phyloP scores from a whole-genome alignment of 2,888 invertebrate genomes.

The Conchocele bisecta region DNA sequence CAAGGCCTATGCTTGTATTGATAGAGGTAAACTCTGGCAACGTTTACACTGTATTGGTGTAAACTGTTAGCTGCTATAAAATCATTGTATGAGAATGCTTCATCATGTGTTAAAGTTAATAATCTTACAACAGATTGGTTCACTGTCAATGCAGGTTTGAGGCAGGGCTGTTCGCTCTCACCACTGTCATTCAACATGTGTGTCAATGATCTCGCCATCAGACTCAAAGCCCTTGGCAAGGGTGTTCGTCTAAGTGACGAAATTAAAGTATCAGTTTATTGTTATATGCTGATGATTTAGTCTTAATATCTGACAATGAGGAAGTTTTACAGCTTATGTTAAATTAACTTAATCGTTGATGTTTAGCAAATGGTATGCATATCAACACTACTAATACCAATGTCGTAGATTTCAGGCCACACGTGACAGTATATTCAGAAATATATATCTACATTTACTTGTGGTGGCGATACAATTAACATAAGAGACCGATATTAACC shows the following conservation, averaged over 20 bases:
- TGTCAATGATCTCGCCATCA: not conserved
- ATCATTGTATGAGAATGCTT: not conserved
- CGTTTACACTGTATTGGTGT: not conserved
- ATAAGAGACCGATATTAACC: not conserved
- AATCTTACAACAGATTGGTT: not conserved
- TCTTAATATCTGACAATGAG: constrained; percentile 2
- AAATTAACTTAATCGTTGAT: not conserved
- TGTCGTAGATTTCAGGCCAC: constrained; percentile 1
- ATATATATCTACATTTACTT: not conserved
- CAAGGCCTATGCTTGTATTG: constrained; percentile 3
- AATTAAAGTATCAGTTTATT: not conserved
- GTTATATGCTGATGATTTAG: constrained; percentile 10
- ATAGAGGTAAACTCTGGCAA: not conserved
- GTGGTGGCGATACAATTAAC: not conserved
- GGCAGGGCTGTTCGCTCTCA: not conserved
- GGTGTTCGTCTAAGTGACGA: not conserved
- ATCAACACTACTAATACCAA: not conserved
- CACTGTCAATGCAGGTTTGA: not conserved
- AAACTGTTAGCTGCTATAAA: not conserved
- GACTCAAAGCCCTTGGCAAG: not conserved
- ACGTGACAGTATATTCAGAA: no score
- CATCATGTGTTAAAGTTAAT: not conserved
- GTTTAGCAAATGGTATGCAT: not conserved
- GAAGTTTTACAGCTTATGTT: not conserved
- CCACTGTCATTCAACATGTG: not conserved